A percentile compares a stretch with the other conserved stretches of the same genome.
phyloP scores from a whole-genome alignment of 1,140 invertebrate species.

The Drosophila micromelanica region DNA sequence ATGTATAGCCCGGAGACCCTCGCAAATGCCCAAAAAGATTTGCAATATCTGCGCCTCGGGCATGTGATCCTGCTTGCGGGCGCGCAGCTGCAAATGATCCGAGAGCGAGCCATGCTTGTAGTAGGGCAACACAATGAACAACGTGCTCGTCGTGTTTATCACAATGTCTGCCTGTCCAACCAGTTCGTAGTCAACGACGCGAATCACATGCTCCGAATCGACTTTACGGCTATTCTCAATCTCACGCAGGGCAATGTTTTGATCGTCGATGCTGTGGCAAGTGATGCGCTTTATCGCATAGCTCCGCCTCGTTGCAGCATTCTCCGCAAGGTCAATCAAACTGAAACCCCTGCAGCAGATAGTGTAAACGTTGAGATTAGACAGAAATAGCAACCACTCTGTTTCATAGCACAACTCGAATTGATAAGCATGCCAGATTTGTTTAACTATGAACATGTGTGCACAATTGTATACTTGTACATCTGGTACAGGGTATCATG shows the following conservation, averaged over 20 bases:
- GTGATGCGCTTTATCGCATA: slow-evolving; percentile 93
- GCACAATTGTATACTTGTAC: not conserved
- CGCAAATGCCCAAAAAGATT: slow-evolving; percentile 90
- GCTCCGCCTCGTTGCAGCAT: slow-evolving; percentile 88
- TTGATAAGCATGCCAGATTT: not conserved
- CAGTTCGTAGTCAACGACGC: slow-evolving; percentile 89
- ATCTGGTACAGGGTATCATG: not conserved
- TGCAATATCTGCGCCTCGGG: slow-evolving; percentile 88
- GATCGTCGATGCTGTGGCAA: slow-evolving; percentile 92
- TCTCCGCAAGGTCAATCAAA: slow-evolving; percentile 91
- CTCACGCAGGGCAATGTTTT: slow-evolving; percentile 90
- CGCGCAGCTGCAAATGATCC: slow-evolving; percentile 88
- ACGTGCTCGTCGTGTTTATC: slow-evolving; percentile 89
- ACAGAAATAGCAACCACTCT: slow-evolving; percentile 16
- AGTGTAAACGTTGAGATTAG: slow-evolving; percentile 37
- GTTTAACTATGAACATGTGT: not conserved
- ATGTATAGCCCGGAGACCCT: slow-evolving; percentile 91
- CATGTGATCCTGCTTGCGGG: slow-evolving; percentile 87
- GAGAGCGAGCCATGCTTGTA: slow-evolving; percentile 92
- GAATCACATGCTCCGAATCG: slow-evolving; percentile 91
- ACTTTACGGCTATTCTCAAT: slow-evolving; percentile 90
- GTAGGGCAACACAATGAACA: slow-evolving; percentile 92
- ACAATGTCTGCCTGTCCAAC: slow-evolving; percentile 87
- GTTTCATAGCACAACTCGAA: not conserved
- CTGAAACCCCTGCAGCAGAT: slow-evolving; percentile 90